phyloP scores from a whole-genome alignment of 2,113 vertebrate species.

The Pandion haliaetus region DNA sequence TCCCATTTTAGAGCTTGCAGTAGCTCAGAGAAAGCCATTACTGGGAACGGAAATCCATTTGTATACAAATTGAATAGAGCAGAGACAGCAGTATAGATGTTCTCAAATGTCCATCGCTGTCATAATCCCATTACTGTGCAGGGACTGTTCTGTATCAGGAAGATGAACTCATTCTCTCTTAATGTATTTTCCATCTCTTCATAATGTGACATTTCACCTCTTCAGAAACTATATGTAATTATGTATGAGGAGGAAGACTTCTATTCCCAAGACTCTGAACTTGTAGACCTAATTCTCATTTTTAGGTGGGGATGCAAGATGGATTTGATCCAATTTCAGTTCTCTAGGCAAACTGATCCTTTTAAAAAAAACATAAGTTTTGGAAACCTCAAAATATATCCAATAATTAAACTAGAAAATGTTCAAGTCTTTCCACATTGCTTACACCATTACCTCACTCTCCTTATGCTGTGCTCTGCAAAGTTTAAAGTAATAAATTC shows the following conservation, averaged over 20 bases:
- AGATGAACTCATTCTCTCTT: conserved; percentile 30
- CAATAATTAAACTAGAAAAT: not conserved
- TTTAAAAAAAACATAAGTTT: not conserved
- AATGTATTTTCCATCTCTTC: conserved; percentile 53
- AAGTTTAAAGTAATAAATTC: not conserved
- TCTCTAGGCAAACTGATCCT: not conserved
- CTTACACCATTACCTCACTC: not conserved
- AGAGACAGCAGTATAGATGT: not conserved
- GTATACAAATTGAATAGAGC: not conserved
- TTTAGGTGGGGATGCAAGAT: not conserved
- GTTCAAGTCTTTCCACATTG: not conserved
- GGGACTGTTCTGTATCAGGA: conserved; percentile 28
- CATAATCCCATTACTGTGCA: conserved; percentile 37
- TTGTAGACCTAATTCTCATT: not conserved
- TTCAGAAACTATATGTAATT: not conserved
- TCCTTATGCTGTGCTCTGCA: not conserved
- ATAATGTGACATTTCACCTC: conserved; percentile 31
- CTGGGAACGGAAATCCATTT: not conserved
- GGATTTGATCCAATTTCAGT: not conserved
- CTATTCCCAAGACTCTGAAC: not conserved
- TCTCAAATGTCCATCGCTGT: not conserved
- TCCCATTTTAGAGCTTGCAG: not conserved
- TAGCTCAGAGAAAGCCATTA: not conserved
- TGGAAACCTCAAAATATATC: not conserved
- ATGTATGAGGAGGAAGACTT: not conserved